Evolutionary conservation across 2,888 invertebrate species (phyloP).

Genomic region (Spatulosminthurus flaviceps): DNA sequence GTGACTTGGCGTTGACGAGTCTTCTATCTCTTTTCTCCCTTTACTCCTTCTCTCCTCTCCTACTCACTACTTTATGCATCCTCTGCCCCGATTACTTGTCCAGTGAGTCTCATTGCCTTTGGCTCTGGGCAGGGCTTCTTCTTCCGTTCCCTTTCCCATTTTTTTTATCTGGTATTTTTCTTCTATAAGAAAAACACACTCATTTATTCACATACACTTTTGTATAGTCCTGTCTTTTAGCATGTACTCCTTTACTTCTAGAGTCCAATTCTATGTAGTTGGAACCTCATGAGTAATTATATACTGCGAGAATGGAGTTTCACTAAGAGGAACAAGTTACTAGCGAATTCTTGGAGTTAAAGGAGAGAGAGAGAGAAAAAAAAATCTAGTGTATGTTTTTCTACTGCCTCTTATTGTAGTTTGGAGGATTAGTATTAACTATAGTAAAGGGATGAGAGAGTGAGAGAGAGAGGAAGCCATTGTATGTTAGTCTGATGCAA

Average conservation of each 20-base stretch:
- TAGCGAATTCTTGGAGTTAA: no score
- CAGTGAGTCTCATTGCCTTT: not conserved
- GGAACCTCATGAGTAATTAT: no score
- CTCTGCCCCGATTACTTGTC: constrained; percentile 19
- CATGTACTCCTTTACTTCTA: no score
- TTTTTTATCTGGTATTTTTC: not conserved
- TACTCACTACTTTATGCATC: not conserved
- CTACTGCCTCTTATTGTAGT: not conserved
- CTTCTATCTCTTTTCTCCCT: constrained; percentile 25
- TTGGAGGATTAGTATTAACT: not conserved
- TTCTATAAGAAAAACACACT: not conserved
- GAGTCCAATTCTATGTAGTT: no score
- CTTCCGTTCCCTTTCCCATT: not conserved
- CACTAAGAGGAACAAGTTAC: no score
- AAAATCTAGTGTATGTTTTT: not conserved
- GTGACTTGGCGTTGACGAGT: constrained; percentile 48
- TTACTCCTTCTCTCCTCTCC: constrained; percentile 27
- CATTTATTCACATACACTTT: not conserved
- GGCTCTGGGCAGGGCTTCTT: not conserved
- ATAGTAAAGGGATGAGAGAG: not conserved
- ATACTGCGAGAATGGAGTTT: no score
- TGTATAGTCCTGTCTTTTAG: not conserved
- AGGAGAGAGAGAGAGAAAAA: not conserved
- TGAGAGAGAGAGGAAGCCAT: not conserved
- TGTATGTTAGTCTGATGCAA: constrained; percentile 22